A percentile compares a stretch with the other conserved stretches of the same genome.
phyloP scores from a whole-genome alignment of 2,113 vertebrate genomes.

The Antennarius striatus region DNA sequence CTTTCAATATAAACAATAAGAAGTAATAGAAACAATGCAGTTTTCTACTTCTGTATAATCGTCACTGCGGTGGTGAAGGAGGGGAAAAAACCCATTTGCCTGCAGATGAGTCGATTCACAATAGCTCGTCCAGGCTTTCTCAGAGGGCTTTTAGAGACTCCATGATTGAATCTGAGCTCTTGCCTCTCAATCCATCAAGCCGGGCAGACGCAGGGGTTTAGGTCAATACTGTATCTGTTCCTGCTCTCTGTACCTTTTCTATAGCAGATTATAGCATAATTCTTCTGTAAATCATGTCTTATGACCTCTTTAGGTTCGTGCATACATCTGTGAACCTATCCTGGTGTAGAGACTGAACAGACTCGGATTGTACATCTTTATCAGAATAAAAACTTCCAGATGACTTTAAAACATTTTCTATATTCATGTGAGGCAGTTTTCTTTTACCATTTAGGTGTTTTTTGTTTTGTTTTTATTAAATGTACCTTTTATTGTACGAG shows the following conservation, averaged over 20 bases:
- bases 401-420: neutral
- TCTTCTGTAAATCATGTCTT: neutral
- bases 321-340: neutral
- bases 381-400: neutral
- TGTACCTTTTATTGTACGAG: no score
- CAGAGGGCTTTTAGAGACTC: conserved; percentile 49
- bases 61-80: no score
- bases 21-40: no score
- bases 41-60: no score
- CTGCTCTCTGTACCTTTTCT: conserved; percentile 1
- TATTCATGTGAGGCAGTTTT: no score
- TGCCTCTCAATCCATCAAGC: conserved; percentile 43
- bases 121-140: neutral
- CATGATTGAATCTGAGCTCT: conserved; percentile 41
- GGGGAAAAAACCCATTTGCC: no score
- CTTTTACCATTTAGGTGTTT: no score
- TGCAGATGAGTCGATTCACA: no score
- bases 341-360: neutral
- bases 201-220: conserved; percentile 7
- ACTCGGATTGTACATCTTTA: neutral
- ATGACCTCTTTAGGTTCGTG: neutral
- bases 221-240: conserved; percentile 16
- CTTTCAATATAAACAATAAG: no score
- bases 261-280: neutral
- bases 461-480: no score